These are phyloP conservation scores for Atherinomorus stipes DNA, from an alignment of 2,113 vertebrate genomes.

Conservation along the genomic window DNA sequence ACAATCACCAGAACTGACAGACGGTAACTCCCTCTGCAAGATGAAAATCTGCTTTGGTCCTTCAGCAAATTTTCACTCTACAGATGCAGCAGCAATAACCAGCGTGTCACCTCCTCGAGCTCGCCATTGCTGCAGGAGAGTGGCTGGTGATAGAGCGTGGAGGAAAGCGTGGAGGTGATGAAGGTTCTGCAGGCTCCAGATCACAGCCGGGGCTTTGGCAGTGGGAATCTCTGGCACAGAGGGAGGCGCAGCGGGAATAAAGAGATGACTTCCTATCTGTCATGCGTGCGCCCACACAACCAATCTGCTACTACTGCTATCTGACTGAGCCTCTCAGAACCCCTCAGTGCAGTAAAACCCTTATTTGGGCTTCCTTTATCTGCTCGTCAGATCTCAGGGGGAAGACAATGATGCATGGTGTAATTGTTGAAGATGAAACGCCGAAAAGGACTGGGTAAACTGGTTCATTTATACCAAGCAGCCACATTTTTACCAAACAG, in stretches of 20 bases:
- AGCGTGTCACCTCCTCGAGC: conserved; percentile 21
- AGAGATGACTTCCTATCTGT: conserved; percentile 67
- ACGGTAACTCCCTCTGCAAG: neutral
- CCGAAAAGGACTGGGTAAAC: neutral
- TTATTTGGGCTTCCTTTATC: conserved; percentile 33
- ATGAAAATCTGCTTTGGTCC: conserved; percentile 14
- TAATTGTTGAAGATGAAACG: neutral
- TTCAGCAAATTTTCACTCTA: neutral
- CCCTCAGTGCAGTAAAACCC: conserved; percentile 19
- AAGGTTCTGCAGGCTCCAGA: conserved; percentile 46
- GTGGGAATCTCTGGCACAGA: conserved; percentile 50
- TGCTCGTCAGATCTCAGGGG: neutral
- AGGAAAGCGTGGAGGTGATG: conserved; percentile 27
- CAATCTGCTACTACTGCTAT: conserved; percentile 74
- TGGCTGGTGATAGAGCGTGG: neutral
- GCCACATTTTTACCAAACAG: neutral
- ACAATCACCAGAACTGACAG: conserved; percentile 19
- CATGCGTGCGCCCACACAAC: conserved; percentile 73
- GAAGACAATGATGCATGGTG: neutral
- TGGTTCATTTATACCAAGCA: neutral
- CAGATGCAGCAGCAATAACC: conserved; percentile 16
- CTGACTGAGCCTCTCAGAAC: conserved; percentile 37
- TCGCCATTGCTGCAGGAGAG: conserved; percentile 29
- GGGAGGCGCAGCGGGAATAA: conserved; percentile 59
- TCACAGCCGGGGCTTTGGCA: conserved; percentile 58